These are phyloP conservation scores for Sebastes schlegelii DNA, from an alignment of 2,113 vertebrate species.

Conservation along the genomic window DNA sequence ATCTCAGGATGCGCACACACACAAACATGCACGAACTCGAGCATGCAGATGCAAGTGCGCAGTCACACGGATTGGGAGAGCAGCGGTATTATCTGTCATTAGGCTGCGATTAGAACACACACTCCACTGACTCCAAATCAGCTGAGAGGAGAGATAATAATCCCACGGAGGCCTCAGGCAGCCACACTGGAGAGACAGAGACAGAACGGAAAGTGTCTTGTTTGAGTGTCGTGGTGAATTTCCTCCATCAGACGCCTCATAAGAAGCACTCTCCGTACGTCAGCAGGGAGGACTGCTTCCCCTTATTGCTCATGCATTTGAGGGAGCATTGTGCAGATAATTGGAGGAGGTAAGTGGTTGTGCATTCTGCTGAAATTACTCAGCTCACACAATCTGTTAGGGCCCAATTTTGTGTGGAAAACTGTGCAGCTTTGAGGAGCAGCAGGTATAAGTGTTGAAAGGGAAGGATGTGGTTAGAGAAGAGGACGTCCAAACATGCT, in stretches of 20 bases:
- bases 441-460: not conserved
- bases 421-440: not conserved
- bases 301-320: not conserved
- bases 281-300: not conserved
- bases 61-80: constrained; percentile 11
- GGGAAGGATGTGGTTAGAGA: too few relatives aligned
- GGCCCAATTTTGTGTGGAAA: not conserved
- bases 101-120: constrained; percentile 41
- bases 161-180: constrained; percentile 9
- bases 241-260: not conserved
- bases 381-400: not conserved
- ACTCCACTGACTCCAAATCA: constrained; percentile 58
- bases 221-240: not conserved
- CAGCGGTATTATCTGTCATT: constrained; percentile 54
- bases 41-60: not conserved
- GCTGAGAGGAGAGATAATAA: constrained; percentile 46
- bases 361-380: not conserved
- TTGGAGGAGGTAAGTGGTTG: not conserved
- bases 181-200: not conserved
- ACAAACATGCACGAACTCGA: not conserved
- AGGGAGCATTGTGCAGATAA: not conserved
- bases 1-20: constrained; percentile 24
- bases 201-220: not conserved
- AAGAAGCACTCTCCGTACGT: not conserved
- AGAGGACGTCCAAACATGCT: too few relatives aligned